Evolutionary conservation across 2,113 vertebrate genomes (phyloP), one percentile per base, ranked within the genome.

Genomic region (Eonycteris spelaea): DNA sequence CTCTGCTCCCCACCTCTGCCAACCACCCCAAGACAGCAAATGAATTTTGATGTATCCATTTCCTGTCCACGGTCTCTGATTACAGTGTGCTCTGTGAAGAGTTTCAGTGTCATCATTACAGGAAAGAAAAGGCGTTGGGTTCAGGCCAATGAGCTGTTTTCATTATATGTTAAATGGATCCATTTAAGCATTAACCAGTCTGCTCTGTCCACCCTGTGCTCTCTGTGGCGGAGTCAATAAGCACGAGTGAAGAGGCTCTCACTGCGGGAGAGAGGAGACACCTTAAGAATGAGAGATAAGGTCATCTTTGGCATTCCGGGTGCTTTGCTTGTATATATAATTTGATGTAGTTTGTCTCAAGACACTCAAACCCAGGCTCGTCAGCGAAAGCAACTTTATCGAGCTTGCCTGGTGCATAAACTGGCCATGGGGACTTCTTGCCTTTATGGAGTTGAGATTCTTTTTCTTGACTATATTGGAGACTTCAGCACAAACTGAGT

Each of bases 331-430:
- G 97, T 95, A 59, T 38, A 40, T 30, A 65, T 28, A 67, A 89
- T 89, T 97, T 98, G 91, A 96, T 0, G 73, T n/a, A n/a, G 79
- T 95, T 98, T 97, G 61, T 91, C 97, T 97, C 71, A 45, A 98
- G 87, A 87, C 92, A 28, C 65, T 97, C 95, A 98, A 97, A 94
- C 86, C 83, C 43, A 63, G 70, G n/a, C 80, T 77, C 59, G 48
- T 95, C 94, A 96, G 92, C 38, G 95, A 93, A 61, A 48, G 84
- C 26, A 55, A 86, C 85, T 97, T 92, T 96, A 97, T 95, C 59
- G 85, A 71, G 79, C 90, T 97, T 7, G 45, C 33, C 38, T 7
- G 15, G 75, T 95, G 67, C 84, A 65, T 86, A 77, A 96, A 75
- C 57, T 97, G 95, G 90, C 90, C 45, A 0, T 7, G 75, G 91